Percentiles rank a stretch among this genome's conserved stretches.
These are phyloP conservation scores for Phalanger gymnotis DNA, from an alignment of 2,797 vertebrate genomes.

Conservation along the genomic window DNA sequence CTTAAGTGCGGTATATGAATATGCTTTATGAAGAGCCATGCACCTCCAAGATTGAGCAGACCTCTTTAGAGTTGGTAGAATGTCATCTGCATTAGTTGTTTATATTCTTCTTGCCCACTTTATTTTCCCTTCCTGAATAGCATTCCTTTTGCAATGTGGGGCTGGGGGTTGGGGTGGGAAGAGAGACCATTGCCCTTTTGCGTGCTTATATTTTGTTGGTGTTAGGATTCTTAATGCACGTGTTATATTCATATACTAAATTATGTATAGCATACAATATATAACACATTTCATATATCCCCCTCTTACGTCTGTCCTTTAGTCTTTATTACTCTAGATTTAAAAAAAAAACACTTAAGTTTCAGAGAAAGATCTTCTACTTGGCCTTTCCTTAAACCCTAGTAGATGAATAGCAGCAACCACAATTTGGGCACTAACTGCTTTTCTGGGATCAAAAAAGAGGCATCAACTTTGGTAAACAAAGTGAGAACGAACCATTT, in stretches of 20 bases:
- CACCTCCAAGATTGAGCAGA: not conserved
- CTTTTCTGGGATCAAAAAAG: conserved; percentile 75
- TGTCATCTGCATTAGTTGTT: conserved; percentile 18
- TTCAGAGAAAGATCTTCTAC: conserved; percentile 70
- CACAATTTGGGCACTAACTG: conserved; percentile 77
- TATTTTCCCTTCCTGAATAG: conserved; percentile 45
- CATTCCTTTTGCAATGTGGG: not conserved
- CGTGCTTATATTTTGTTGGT: conserved; percentile 25
- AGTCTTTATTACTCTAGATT: conserved; percentile 61
- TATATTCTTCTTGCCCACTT: conserved; percentile 13
- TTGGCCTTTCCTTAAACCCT: conserved; percentile 60
- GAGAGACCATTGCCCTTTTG: conserved; percentile 13
- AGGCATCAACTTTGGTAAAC: conserved; percentile 75
- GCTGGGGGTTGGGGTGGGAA: not conserved
- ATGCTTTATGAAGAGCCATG: not conserved
- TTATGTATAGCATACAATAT: not conserved
- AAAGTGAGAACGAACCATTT: conserved; percentile 61
- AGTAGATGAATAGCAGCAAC: conserved; percentile 61
- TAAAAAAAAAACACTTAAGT: conserved; percentile 60
- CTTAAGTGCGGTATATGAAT: not conserved
- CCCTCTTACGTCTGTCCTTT: conserved; percentile 32
- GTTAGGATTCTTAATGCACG: conserved; percentile 5
- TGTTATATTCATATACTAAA: conserved; percentile 45
- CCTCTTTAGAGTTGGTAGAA: conserved; percentile 16
- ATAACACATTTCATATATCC: not conserved